Percentiles rank a stretch among this genome's conserved stretches.
Evolutionary conservation across 2,113 vertebrate genomes (phyloP).

Genomic region (Haemorhous mexicanus): DNA sequence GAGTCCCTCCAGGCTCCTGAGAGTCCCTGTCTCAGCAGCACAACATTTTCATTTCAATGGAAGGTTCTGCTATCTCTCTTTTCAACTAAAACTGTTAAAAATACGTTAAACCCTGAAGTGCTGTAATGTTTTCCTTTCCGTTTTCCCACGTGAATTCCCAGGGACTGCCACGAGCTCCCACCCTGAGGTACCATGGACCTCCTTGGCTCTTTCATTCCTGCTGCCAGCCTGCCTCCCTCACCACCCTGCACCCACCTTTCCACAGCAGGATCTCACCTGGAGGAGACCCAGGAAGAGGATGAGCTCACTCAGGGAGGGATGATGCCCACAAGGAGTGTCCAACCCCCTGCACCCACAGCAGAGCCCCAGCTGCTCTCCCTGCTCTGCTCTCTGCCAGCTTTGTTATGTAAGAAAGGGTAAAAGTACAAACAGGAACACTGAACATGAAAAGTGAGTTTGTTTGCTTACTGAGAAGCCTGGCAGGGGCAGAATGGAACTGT

Average conservation of each 20-base stretch:
- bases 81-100: neutral
- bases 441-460: constrained; percentile 2
- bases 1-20: neutral
- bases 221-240: accelerated
- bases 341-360: neutral
- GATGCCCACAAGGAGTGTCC: neutral
- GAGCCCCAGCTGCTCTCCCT: neutral
- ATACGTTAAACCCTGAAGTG: neutral
- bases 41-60: neutral
- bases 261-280: neutral
- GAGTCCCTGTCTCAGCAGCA: neutral
- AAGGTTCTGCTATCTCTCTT: neutral
- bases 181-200: accelerated
- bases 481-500: neutral
- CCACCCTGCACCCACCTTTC: neutral
- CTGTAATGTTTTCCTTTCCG: neutral
- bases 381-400: neutral
- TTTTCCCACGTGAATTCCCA: neutral
- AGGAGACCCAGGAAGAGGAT: neutral
- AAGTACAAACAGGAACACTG: neutral
- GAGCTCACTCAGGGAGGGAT: neutral
- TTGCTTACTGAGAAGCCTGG: constrained; percentile 7
- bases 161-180: neutral
- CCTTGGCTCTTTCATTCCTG: neutral
- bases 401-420: neutral